Evolutionary conservation across 2,797 vertebrate species (phyloP), one percentile per base, ranked within the genome.

Genomic region (Botia almorhae): DNA sequence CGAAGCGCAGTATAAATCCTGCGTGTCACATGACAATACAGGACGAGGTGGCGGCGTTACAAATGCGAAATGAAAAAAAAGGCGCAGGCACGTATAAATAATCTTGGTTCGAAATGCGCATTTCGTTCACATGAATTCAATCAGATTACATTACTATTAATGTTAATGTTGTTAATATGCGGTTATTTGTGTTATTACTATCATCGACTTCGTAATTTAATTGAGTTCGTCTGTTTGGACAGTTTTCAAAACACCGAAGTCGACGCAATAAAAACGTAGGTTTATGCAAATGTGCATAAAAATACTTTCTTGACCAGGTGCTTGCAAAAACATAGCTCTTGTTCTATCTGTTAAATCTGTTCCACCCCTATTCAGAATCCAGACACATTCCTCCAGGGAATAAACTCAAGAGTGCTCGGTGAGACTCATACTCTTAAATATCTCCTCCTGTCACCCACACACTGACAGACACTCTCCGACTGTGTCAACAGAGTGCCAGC

Each of bases 401-500:
- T 46, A 46, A 53, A 53, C 51, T 6, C 51, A 53, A 46, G 43
- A 46, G 51, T 21, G 36, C 51, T 36, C 29, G 12, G 16, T 39
- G 4, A 19, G 23, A 16, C 12, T 23, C 70, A 39, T 36, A 7
- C 21, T 61, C 16, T 69, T 2, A 7, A 7, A 43, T 43, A 4
- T 55, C 33, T 58, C 58, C 60, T 82, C 51, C 77, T 74, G 80
- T 60, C 80, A 78, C 85, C 70, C 86, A 85, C 85, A 84, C 89
- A 69, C 82, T 58, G 81, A 68, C 87, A 76, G 86, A 72, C 79
- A 82, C 87, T 85, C 89, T 83, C 81, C 84, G 83, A 73, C 82
- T 87, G 85, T 89, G 89, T 90, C 90, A 90, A 83, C 86, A 82
- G 86, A 81, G 74, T 73, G 69, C 89, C 84, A 89, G 90, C 92